Conservation (phyloP, 1,140 invertebrate genomes). For the Micrasema longulum region DNA sequence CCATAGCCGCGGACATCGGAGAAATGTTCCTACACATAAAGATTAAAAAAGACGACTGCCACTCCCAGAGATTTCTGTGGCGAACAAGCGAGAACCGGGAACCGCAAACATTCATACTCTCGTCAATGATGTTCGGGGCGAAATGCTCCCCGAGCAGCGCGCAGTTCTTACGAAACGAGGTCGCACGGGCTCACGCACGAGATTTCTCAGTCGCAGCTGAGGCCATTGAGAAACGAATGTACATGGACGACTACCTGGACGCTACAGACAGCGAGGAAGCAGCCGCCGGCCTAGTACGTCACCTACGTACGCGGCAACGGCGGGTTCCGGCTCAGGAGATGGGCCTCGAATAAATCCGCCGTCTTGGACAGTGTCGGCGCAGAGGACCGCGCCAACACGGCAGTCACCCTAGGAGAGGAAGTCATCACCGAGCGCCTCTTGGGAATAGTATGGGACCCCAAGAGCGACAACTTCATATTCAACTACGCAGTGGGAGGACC, state of each 20-base stretch:
- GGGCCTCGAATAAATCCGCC: constrained; percentile 53
- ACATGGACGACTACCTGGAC: constrained; percentile 8
- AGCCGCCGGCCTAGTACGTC: constrained; percentile 31
- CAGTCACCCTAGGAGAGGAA: constrained; percentile 51
- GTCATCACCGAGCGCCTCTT: constrained; percentile 17
- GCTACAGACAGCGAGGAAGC: not conserved
- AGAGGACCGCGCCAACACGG: constrained; percentile 54
- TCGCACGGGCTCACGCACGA: not conserved
- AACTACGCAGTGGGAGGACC: not conserved
- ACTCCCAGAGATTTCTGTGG: not conserved
- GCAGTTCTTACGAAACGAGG: not conserved
- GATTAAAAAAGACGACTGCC: not conserved
- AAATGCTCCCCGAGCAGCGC: not conserved
- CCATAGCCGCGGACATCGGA: constrained; percentile 55
- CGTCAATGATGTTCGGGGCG: constrained; percentile 5
- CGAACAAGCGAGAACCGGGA: constrained; percentile 42
- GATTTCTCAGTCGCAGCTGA: not conserved
- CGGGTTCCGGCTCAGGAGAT: constrained; percentile 54
- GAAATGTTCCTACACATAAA: constrained; percentile 47
- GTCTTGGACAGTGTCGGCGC: constrained; percentile 55
- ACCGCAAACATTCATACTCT: not conserved
- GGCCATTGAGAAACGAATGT: too few relatives aligned
- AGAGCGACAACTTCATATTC: constrained; percentile 33
- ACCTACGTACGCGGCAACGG: constrained; percentile 58
- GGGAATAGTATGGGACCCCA: constrained; percentile 26